Conservation (phyloP, 2,888 invertebrate species). For the Dioctria rufipes region DNA sequence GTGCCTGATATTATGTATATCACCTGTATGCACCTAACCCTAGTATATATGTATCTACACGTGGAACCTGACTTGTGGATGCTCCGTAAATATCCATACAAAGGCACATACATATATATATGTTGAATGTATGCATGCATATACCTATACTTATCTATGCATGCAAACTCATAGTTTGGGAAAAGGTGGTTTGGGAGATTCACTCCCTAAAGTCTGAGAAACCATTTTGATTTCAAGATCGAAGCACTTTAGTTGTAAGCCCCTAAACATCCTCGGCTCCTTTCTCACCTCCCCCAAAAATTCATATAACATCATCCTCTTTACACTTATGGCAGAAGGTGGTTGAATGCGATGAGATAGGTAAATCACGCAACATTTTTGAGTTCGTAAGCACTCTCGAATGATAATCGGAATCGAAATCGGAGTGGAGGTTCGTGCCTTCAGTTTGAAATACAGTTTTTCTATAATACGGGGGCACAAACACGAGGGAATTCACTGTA, state of each 20-base stretch:
- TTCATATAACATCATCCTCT: no score
- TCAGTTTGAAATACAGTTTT: not conserved
- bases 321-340: no score
- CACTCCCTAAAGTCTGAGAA: not conserved
- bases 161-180: not conserved
- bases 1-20: not conserved
- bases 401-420: constrained; percentile 19
- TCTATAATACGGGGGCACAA: not conserved
- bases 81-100: not conserved
- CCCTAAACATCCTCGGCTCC: not conserved
- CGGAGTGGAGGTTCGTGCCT: constrained; percentile 8
- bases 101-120: not conserved
- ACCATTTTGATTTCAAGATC: constrained; percentile 1
- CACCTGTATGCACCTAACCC: not conserved
- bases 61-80: not conserved
- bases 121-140: not conserved
- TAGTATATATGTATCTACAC: no score
- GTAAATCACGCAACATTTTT: constrained; percentile 29
- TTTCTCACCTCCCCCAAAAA: no score
- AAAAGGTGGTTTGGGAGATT: not conserved
- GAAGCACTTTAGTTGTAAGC: constrained; percentile 21
- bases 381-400: not conserved
- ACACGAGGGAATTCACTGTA: not conserved
- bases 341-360: not conserved
- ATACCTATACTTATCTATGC: no score